Percentiles rank a stretch among this genome's conserved stretches.
phyloP scores from a whole-genome alignment of 2,888 invertebrate species.

The Philonicus albiceps region DNA sequence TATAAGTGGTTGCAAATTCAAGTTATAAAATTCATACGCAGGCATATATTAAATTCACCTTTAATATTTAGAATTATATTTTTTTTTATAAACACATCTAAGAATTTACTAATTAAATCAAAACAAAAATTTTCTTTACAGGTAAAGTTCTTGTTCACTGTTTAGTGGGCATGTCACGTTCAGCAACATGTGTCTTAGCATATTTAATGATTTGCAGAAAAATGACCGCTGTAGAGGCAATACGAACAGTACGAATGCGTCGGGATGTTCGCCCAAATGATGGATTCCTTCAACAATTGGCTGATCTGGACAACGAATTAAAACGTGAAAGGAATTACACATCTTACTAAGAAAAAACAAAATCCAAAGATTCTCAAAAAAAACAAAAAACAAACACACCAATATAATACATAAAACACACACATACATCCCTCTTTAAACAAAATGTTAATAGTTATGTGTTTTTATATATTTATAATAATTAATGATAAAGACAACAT shows the following conservation, averaged over 20 bases:
- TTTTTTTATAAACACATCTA: neutral
- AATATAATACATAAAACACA: neutral
- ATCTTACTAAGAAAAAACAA: constrained; percentile 19
- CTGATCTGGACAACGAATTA: constrained; percentile 71
- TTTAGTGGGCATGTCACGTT: constrained; percentile 82
- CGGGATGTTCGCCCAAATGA: constrained; percentile 81
- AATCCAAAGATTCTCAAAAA: neutral
- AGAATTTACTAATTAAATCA: neutral
- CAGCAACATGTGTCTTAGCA: constrained; percentile 81
- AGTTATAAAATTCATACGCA: too few species aligned
- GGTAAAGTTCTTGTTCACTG: constrained; percentile 84
- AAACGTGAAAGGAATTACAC: constrained; percentile 60
- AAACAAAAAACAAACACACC: neutral
- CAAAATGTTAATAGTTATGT: constrained; percentile 30
- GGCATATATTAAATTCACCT: too few species aligned
- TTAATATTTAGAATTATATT: too few species aligned
- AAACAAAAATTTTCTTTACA: constrained; percentile 55
- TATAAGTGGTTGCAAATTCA: too few species aligned
- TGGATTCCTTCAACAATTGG: constrained; percentile 81
- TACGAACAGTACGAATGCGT: constrained; percentile 73
- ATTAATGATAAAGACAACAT: constrained; percentile 30
- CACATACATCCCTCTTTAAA: constrained; percentile 24
- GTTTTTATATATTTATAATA: constrained; percentile 38
- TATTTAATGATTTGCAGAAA: constrained; percentile 82
- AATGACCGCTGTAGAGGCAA: constrained; percentile 78